Evolutionary conservation across 2,797 vertebrate species (phyloP), one percentile per base, ranked within the genome.

Genomic region (Pelobates cultripes): DNA sequence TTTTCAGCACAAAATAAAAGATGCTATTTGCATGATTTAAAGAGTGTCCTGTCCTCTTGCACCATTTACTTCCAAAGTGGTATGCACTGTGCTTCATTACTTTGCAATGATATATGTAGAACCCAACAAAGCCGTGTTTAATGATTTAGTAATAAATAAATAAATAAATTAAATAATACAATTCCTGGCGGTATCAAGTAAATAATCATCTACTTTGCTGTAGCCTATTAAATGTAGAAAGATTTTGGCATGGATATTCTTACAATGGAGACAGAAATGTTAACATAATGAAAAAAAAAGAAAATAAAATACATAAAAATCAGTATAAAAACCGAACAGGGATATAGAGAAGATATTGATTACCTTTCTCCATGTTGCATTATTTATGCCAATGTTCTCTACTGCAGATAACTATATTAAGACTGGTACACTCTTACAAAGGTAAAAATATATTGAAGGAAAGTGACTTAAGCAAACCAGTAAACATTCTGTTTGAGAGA

Each of bases 1-100:
- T 60, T 60, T 13, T 60, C 57, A 60, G 57, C 47, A 51, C 47
- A 60, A 60, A 60, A 64, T 64, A 64, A 64, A 28, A 64, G 61
- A 64, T 64, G 61, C 10, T 40, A 28, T 3, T 0, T 64, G 28
- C 61, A 28, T 7, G 17, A 64, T 28, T 64, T 64, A 64, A 17
- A 64, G n/a, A 28, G 10, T 28, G 14, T 64, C 5, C 14, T 28
- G 17, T 64, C 61, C 61, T 64, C n/a, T 64, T n/a, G 13, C 61
- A 64, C 17, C 1, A 7, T 64, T 64, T 64, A 64, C 17, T 64
- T 64, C 6, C 17, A 28, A 64, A 7, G 17, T 7, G 7, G 3
- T 7, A 6, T 64, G 61, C 28, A 64, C 55, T 1, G 55, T 12
- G 9, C 13, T 57, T 15, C 55, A 12, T 57, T 57, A 57, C 13